phyloP scores from a whole-genome alignment of 2,797 vertebrate species.

The Poecile montanus region DNA sequence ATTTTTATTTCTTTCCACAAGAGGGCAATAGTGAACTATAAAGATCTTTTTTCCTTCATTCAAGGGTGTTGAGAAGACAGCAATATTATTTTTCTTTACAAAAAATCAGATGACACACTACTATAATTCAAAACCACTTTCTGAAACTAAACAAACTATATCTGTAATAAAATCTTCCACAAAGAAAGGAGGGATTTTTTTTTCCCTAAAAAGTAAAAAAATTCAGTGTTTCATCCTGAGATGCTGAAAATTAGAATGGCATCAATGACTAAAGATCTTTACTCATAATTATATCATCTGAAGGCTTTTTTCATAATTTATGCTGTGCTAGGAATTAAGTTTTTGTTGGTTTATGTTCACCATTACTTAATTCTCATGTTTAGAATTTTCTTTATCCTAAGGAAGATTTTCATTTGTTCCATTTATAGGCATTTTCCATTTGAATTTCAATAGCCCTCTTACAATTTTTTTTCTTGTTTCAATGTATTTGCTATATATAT shows the following conservation, averaged over 20 bases:
- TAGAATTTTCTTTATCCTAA: neutral
- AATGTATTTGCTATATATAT: neutral
- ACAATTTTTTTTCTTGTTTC: neutral
- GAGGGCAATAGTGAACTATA: constrained; percentile 44
- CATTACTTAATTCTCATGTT: neutral
- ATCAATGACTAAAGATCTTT: neutral
- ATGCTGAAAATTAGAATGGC: neutral
- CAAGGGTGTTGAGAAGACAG: rapidly evolving
- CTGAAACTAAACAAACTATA: neutral
- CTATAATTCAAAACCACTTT: neutral
- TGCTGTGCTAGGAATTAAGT: neutral
- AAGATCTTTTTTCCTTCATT: neutral
- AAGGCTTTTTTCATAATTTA: neutral
- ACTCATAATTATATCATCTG: neutral
- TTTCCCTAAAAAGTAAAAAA: neutral
- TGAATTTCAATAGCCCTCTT: neutral
- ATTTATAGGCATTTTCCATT: neutral
- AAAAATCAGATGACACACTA: neutral
- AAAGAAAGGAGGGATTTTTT: neutral
- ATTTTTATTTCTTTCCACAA: constrained; percentile 43
- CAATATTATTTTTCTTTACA: neutral
- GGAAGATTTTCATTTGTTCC: neutral
- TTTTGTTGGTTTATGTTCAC: neutral
- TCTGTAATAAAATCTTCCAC: neutral
- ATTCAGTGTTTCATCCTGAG: neutral